Percentiles rank a stretch among this genome's conserved stretches.
These are phyloP conservation scores for Galleria mellonella DNA, from an alignment of 1,140 invertebrate genomes.

Conservation along the genomic window DNA sequence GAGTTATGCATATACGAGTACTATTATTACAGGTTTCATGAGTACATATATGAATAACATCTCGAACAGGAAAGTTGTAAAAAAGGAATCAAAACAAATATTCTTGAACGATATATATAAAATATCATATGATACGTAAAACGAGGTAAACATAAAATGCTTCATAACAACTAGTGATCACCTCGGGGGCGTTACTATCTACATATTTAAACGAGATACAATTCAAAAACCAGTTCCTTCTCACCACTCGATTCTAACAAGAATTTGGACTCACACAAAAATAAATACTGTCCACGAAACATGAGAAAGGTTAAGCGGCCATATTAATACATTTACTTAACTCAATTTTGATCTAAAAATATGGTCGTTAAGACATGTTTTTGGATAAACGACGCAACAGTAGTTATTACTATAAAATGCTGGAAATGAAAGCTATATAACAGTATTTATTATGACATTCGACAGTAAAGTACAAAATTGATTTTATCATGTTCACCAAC, in stretches of 20 bases:
- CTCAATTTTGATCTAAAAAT: constrained; percentile 37
- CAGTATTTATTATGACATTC: constrained; percentile 68
- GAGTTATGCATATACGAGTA: too few relatives aligned
- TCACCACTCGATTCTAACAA: constrained; percentile 64
- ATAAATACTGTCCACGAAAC: constrained; percentile 71
- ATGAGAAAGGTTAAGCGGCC: constrained; percentile 56
- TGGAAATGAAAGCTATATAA: constrained; percentile 53
- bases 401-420: constrained; percentile 40
- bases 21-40: too few relatives aligned
- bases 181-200: constrained; percentile 57
- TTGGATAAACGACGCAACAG: constrained; percentile 24
- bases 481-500: constrained; percentile 53
- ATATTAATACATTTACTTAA: constrained; percentile 31
- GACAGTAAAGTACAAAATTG: constrained; percentile 68
- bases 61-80: constrained; percentile 6
- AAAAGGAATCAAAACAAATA: constrained; percentile 17
- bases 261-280: constrained; percentile 68
- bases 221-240: constrained; percentile 57
- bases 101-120: constrained; percentile 28
- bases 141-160: constrained; percentile 28
- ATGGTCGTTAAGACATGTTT: constrained; percentile 43
- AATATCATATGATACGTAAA: constrained; percentile 24
- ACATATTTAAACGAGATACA: constrained; percentile 64
- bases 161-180: constrained; percentile 45
- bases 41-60: constrained; percentile 2